A percentile compares a stretch with the other conserved stretches of the same genome.
Conservation (phyloP, 2,797 vertebrate species). For the Malurus splendens region DNA sequence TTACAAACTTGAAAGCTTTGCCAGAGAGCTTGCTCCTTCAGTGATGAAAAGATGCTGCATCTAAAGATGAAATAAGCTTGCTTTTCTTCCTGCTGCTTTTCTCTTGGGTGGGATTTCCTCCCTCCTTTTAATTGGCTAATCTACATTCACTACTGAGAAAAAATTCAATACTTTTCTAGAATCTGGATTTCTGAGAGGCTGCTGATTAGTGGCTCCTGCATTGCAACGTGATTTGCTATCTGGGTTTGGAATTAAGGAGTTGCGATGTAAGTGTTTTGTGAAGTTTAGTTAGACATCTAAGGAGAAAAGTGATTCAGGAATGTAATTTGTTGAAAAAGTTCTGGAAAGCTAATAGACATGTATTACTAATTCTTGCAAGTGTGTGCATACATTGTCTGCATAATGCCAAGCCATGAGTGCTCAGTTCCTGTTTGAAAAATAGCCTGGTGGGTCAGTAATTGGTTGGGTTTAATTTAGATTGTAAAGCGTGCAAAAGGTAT, state of each 20-base stretch:
- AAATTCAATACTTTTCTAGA: background rate
- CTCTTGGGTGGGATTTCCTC: accelerated
- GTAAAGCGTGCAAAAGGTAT: background rate
- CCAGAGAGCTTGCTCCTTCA: background rate
- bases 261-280: background rate
- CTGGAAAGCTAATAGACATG: background rate
- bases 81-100: background rate
- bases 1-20: background rate
- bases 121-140: background rate
- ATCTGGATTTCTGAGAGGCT: background rate
- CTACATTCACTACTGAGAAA: background rate
- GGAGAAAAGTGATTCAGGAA: background rate
- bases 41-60: background rate
- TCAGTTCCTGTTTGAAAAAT: background rate
- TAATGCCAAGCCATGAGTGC: background rate
- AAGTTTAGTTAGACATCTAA: background rate
- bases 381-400: slow-evolving; percentile 1
- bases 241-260: background rate
- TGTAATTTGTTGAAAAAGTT: background rate
- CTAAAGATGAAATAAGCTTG: background rate
- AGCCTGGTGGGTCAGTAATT: slow-evolving; percentile 9
- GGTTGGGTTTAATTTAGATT: background rate
- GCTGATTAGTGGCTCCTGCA: background rate
- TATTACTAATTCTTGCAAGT: slow-evolving; percentile 48
- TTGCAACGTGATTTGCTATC: background rate